phyloP scores from a whole-genome alignment of 2,113 vertebrate species.

The Serilophus lunatus region DNA sequence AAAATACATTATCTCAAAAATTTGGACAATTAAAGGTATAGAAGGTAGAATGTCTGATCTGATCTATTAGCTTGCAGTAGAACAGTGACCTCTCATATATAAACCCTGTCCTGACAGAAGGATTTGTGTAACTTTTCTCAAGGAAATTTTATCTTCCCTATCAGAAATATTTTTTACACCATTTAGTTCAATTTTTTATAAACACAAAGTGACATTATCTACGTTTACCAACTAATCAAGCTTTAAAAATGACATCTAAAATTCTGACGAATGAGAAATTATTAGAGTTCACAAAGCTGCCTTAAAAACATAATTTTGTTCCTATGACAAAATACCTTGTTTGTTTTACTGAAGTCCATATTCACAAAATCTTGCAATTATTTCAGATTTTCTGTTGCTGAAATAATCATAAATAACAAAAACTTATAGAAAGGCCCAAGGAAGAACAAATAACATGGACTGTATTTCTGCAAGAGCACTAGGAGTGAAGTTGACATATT shows the following conservation, averaged over 20 bases:
- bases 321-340: neutral
- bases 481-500: neutral
- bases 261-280: neutral
- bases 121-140: neutral
- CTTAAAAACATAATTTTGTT: neutral
- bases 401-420: neutral
- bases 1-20: neutral
- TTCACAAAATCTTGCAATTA: neutral
- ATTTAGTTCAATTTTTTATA: neutral
- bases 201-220: neutral
- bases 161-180: neutral
- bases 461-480: neutral
- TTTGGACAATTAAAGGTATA: neutral
- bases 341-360: neutral
- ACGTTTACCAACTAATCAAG: neutral
- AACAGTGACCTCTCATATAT: neutral
- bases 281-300: neutral
- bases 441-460: neutral
- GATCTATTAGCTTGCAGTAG: neutral
- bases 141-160: neutral
- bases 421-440: neutral
- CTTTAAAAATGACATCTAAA: neutral
- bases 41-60: neutral
- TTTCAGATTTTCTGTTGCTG: neutral
- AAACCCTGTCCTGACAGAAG: neutral